These are phyloP conservation scores for Eristalis tenax DNA, from an alignment of 2,888 invertebrate genomes.

Conservation along the genomic window DNA sequence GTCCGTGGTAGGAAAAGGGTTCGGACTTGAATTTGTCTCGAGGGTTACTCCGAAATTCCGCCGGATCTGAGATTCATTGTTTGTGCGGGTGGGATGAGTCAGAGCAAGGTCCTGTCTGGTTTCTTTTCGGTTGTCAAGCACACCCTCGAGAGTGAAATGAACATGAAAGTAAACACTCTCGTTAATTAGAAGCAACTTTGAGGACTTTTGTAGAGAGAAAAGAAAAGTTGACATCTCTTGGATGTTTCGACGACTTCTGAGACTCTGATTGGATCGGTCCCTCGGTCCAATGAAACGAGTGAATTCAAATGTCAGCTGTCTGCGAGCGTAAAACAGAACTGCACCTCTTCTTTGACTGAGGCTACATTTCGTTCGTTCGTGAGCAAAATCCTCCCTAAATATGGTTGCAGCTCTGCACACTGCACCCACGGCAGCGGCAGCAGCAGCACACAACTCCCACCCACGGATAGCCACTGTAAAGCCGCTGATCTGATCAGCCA, in stretches of 20 bases:
- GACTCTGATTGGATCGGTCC: not conserved
- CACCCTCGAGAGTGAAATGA: not conserved
- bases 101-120: not conserved
- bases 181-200: not conserved
- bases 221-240: not conserved
- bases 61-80: not conserved
- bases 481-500: constrained; percentile 21
- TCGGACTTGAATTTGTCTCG: not conserved
- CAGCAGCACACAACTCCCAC: not conserved
- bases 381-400: no score
- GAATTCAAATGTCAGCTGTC: not conserved
- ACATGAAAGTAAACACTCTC: not conserved
- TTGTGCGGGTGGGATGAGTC: not conserved
- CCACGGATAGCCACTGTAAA: constrained; percentile 13
- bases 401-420: not conserved
- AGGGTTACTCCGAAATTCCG: not conserved
- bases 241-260: no score
- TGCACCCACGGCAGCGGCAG: not conserved
- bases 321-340: no score
- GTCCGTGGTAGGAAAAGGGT: not conserved
- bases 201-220: not conserved
- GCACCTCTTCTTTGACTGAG: not conserved
- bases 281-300: not conserved
- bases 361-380: not conserved
- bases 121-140: not conserved